Conservation (phyloP, 2,888 invertebrate species). For the Baccha elongata region DNA sequence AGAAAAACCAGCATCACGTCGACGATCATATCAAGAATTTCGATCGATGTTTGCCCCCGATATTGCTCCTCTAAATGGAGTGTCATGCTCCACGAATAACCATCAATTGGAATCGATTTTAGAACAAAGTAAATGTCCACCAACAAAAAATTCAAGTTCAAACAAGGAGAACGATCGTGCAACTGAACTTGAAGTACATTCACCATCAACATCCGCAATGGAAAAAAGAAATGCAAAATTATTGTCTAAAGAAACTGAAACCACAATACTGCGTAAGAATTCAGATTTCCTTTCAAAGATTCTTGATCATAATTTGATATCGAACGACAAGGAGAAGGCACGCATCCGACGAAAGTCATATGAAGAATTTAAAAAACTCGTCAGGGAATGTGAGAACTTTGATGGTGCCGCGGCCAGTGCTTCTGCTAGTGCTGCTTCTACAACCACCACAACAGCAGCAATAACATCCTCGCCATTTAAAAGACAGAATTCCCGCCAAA, state of each 20-base stretch:
- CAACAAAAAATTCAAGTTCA: slow-evolving; percentile 34
- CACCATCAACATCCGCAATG: slow-evolving; percentile 32
- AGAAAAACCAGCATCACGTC: slow-evolving; percentile 76
- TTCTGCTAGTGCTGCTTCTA: slow-evolving; percentile 9
- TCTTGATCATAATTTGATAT: slow-evolving; percentile 80
- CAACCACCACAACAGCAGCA: slow-evolving; percentile 1
- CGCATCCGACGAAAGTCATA: slow-evolving; percentile 82
- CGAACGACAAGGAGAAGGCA: slow-evolving; percentile 79
- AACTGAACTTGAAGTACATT: slow-evolving; percentile 13
- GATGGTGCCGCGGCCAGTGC: slow-evolving; percentile 49
- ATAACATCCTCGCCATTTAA: slow-evolving; percentile 75
- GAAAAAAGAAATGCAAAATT: slow-evolving; percentile 61
- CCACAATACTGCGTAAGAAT: slow-evolving; percentile 81
- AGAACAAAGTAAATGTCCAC: slow-evolving; percentile 60
- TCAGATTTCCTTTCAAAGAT: slow-evolving; percentile 81
- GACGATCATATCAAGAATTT: slow-evolving; percentile 76
- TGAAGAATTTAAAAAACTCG: slow-evolving; percentile 82
- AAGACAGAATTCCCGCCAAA: slow-evolving; percentile 81
- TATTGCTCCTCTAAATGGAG: slow-evolving; percentile 23
- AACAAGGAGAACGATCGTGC: slow-evolving; percentile 75
- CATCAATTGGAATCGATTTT: slow-evolving; percentile 65
- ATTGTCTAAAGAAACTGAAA: slow-evolving; percentile 67
- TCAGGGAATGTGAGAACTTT: slow-evolving; percentile 79
- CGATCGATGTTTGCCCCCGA: slow-evolving; percentile 67
- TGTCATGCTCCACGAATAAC: slow-evolving; percentile 52